A percentile compares a stretch with the other conserved stretches of the same genome.
Evolutionary conservation across 2,888 invertebrate species (phyloP).

Genomic region (Eurytoma adleriae): DNA sequence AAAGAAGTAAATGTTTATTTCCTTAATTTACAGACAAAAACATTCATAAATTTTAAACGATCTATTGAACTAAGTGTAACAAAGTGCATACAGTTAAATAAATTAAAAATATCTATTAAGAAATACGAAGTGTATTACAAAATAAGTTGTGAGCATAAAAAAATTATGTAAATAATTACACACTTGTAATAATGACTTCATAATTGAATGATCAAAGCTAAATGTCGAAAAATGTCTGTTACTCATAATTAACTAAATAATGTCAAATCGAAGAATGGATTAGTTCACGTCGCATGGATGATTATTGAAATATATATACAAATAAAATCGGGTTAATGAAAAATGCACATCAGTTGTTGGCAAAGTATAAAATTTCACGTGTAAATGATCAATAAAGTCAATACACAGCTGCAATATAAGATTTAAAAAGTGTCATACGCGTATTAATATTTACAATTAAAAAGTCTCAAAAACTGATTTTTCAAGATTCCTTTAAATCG

Average conservation of each 20-base stretch:
- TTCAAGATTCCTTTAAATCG: constrained; percentile 16
- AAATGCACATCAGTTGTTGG: constrained; percentile 35
- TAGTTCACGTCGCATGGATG: constrained; percentile 17
- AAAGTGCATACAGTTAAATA: constrained; percentile 34
- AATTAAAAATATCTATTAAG: constrained; percentile 28
- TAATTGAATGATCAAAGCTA: constrained; percentile 21
- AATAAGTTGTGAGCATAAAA: constrained; percentile 20
- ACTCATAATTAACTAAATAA: constrained; percentile 35
- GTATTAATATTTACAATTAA: constrained; percentile 41
- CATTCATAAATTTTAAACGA: constrained; percentile 11
- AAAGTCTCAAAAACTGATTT: constrained; percentile 26
- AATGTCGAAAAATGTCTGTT: constrained; percentile 1
- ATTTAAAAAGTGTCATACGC: constrained; percentile 26
- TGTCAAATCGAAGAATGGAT: constrained; percentile 11
- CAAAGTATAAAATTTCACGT: constrained; percentile 22
- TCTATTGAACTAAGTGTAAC: neutral
- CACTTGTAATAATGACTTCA: constrained; percentile 5
- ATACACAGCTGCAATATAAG: constrained; percentile 25
- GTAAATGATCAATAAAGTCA: constrained; percentile 19
- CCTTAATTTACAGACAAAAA: neutral
- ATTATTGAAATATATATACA: constrained; percentile 25
- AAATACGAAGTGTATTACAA: constrained; percentile 21
- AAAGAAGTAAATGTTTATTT: neutral
- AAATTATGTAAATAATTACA: constrained; percentile 39
- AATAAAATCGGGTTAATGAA: constrained; percentile 19